Evolutionary conservation across 2,888 invertebrate species (phyloP).

Genomic region (Branchipolynoe longqiensis): DNA sequence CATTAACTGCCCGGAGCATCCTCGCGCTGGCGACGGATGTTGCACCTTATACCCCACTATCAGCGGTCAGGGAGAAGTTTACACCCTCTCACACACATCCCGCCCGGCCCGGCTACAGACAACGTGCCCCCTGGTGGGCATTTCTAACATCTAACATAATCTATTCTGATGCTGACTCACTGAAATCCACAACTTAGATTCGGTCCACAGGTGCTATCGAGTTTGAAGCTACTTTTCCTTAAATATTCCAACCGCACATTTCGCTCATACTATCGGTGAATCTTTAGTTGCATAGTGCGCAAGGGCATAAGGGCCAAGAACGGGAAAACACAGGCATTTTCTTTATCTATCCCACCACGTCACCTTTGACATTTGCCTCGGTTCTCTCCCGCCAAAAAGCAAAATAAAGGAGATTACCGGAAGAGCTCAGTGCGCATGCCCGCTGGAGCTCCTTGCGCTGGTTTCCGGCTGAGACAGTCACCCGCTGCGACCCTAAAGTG

Average conservation of each 20-base stretch:
- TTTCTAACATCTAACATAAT: no score
- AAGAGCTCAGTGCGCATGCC: slow-evolving; percentile 21
- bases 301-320: neutral
- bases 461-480: neutral
- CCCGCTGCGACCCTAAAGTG: slow-evolving; percentile 6
- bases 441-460: slow-evolving; percentile 19
- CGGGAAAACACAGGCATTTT: neutral
- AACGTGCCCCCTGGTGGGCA: no score
- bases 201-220: no score
- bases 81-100: no score
- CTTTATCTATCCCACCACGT: slow-evolving; percentile 7
- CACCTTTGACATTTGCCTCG: slow-evolving; percentile 15
- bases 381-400: slow-evolving; percentile 11
- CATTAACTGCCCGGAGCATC: slow-evolving; percentile 39
- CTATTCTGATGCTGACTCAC: no score
- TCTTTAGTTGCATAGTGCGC: no score
- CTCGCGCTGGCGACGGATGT: neutral
- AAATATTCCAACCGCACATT: no score
- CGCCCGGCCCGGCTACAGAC: no score
- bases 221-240: no score
- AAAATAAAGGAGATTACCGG: slow-evolving; percentile 23
- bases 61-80: no score
- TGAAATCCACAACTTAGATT: no score
- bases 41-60: neutral
- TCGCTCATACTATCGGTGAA: no score